phyloP scores from a whole-genome alignment of 53 echinoderm and acorn worm genomes.

The Pentamera pediparva region DNA sequence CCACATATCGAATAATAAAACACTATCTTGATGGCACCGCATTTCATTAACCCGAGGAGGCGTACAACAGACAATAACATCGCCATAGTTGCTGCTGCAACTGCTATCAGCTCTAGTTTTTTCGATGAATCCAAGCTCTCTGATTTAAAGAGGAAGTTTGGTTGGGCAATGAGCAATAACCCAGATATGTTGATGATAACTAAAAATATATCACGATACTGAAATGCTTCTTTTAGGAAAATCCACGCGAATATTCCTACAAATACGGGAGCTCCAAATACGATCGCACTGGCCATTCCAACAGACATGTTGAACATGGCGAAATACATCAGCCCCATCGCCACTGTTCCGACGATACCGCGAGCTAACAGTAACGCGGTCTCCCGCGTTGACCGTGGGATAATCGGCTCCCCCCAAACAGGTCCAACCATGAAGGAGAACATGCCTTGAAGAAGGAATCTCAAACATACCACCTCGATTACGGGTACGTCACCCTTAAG shows the following conservation, averaged over 20 bases:
- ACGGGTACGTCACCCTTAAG: constrained; percentile 4
- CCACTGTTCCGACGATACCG: background rate
- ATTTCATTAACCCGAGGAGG: constrained; percentile 5
- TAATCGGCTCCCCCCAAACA: background rate
- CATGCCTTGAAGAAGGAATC: constrained; percentile 6
- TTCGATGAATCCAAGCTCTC: background rate
- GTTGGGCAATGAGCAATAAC: constrained; percentile 2
- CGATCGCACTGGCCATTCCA: constrained; percentile 6
- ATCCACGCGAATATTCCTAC: constrained; percentile 28
- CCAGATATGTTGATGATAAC: constrained; percentile 5
- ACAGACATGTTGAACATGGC: constrained; percentile 16
- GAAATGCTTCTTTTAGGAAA: background rate
- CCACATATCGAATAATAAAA: constrained; percentile 3
- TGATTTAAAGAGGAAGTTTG: constrained; percentile 1
- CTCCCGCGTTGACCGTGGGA: background rate
- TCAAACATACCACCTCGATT: constrained; percentile 1
- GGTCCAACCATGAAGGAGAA: background rate
- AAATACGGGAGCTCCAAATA: constrained; percentile 18
- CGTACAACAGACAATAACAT: constrained; percentile 8
- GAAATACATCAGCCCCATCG: constrained; percentile 20
- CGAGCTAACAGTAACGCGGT: background rate
- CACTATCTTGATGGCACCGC: constrained; percentile 2
- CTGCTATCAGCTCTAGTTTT: constrained; percentile 1
- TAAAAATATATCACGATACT: background rate
- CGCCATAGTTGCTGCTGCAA: background rate